Evolutionary conservation across 2,113 vertebrate species (phyloP).

Genomic region (Nothoprocta perdicaria): DNA sequence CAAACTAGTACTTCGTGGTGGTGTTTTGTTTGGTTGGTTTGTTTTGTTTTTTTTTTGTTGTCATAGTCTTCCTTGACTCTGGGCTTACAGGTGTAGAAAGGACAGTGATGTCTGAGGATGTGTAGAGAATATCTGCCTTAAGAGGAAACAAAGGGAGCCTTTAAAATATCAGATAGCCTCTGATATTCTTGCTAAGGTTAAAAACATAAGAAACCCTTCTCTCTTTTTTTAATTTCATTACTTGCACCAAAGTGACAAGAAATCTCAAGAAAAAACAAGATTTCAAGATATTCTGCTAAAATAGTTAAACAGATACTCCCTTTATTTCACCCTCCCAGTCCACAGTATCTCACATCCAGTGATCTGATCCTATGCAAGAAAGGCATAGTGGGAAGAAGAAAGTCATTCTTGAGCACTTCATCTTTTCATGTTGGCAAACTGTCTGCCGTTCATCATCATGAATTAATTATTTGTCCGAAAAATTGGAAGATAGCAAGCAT

Average conservation of each 20-base stretch:
- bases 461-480: constrained; percentile 5
- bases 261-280: constrained; percentile 14
- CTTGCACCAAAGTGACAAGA: neutral
- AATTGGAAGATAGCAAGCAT: neutral
- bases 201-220: neutral
- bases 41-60: neutral
- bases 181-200: neutral
- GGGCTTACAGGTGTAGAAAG: neutral
- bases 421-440: neutral
- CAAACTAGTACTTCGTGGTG: neutral
- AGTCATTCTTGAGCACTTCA: neutral
- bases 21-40: too few species aligned
- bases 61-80: neutral
- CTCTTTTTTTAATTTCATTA: constrained; percentile 20
- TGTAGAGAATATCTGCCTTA: neutral
- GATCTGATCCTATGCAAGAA: neutral
- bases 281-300: constrained; percentile 37
- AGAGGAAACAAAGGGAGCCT: neutral
- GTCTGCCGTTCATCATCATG: neutral
- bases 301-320: constrained; percentile 8
- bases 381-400: neutral
- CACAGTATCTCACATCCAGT: neutral
- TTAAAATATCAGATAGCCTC: neutral
- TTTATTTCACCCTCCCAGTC: neutral
- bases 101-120: neutral